These are phyloP conservation scores for Phaonia tiefii DNA, from an alignment of 2,888 invertebrate genomes.

Conservation along the genomic window DNA sequence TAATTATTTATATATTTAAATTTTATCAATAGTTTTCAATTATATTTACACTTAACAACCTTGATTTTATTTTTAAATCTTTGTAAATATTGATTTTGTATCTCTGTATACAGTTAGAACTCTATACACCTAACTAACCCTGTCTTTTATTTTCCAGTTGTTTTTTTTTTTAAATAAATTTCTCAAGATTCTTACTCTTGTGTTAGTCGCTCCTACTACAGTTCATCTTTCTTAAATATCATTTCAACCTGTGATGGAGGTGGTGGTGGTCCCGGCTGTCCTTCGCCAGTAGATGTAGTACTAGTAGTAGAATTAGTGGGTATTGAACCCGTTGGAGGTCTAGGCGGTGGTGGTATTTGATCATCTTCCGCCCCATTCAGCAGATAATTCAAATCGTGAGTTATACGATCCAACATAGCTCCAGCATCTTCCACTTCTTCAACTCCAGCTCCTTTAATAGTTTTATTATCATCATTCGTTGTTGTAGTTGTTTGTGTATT, in stretches of 20 bases:
- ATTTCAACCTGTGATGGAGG: constrained; percentile 43
- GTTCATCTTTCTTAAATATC: constrained; percentile 54
- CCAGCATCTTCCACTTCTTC: constrained; percentile 73
- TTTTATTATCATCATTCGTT: constrained; percentile 42
- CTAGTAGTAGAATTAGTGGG: constrained; percentile 49
- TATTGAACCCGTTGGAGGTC: constrained; percentile 69
- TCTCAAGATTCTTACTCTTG: too few relatives aligned
- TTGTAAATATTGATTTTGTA: not conserved
- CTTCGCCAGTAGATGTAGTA: not conserved
- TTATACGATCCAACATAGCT: constrained; percentile 89
- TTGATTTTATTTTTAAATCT: constrained; percentile 29
- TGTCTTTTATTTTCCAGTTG: constrained; percentile 26
- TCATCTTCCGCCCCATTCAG: constrained; percentile 84
- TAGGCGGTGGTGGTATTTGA: constrained; percentile 70
- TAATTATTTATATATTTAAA: not conserved
- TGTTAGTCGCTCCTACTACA: constrained; percentile 41
- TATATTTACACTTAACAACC: constrained; percentile 65
- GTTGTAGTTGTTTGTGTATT: constrained; percentile 13
- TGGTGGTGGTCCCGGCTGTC: not conserved
- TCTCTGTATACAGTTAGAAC: too few relatives aligned
- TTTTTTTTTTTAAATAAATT: too few relatives aligned
- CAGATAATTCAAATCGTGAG: constrained; percentile 90
- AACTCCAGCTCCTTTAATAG: constrained; percentile 18
- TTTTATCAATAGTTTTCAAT: constrained; percentile 1
- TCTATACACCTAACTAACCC: constrained; percentile 56